Conservation (phyloP, 2,888 invertebrate species). For the Nowickia ferox region DNA sequence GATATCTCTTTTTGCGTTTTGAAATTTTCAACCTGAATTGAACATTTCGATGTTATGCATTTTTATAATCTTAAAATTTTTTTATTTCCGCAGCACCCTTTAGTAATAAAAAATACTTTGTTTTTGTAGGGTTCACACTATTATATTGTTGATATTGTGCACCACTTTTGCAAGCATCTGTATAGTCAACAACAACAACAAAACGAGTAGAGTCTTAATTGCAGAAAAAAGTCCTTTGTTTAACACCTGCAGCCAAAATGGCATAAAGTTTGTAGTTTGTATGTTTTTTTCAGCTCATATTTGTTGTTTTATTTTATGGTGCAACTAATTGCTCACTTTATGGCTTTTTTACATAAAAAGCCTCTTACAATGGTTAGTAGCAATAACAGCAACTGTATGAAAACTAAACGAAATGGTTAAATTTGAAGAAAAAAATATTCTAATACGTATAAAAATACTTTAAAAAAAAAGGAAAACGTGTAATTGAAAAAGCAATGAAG, state of each 20-base stretch:
- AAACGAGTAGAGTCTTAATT: slow-evolving; percentile 23
- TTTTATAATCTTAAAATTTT: too few species aligned
- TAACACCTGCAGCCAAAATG: slow-evolving; percentile 66
- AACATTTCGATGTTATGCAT: too few species aligned
- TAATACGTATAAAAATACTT: slow-evolving; percentile 18
- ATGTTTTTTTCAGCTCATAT: not conserved
- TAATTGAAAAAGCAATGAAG: slow-evolving; percentile 13
- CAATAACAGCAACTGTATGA: slow-evolving; percentile 8
- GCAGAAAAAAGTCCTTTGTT: slow-evolving; percentile 47
- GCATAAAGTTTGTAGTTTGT: slow-evolving; percentile 44
- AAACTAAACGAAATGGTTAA: slow-evolving; percentile 14
- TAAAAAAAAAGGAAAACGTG: not conserved
- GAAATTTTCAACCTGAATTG: too few species aligned
- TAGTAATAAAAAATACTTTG: slow-evolving; percentile 17
- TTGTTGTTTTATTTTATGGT: slow-evolving; percentile 47
- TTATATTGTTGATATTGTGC: slow-evolving; percentile 44
- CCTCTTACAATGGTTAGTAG: slow-evolving; percentile 39
- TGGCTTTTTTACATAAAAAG: slow-evolving; percentile 61
- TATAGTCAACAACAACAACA: slow-evolving; percentile 15
- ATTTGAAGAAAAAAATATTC: slow-evolving; percentile 12
- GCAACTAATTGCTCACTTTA: slow-evolving; percentile 67
- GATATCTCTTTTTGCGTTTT: too few species aligned
- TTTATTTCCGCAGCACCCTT: too few species aligned
- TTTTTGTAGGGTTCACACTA: slow-evolving; percentile 33
- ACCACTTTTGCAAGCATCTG: slow-evolving; percentile 42